Conservation (phyloP, 2,797 vertebrate genomes). For the Setipinna tenuifilis region DNA sequence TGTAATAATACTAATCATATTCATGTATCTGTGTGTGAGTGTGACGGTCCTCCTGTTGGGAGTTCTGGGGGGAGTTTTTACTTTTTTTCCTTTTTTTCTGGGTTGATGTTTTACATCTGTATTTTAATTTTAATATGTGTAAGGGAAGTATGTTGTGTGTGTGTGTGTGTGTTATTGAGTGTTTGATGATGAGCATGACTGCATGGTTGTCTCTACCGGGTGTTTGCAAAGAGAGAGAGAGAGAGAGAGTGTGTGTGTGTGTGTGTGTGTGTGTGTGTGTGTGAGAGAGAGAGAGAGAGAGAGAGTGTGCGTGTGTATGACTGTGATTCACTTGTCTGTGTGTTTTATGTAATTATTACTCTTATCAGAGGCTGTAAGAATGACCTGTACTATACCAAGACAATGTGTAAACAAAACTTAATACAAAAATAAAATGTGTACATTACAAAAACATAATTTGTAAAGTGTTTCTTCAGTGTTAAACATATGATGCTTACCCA, state of each 20-base stretch:
- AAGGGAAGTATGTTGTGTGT: conserved; percentile 45
- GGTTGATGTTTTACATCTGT: conserved; percentile 70
- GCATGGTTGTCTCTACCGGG: conserved; percentile 54
- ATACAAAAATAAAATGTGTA: conserved; percentile 71
- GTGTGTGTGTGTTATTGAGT: background rate
- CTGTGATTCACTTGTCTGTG: conserved; percentile 28
- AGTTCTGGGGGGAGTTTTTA: background rate
- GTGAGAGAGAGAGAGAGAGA: conserved; percentile 13
- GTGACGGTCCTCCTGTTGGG: background rate
- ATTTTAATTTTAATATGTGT: conserved; percentile 62
- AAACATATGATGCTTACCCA: background rate
- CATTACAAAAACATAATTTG: conserved; percentile 54
- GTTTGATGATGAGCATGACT: conserved; percentile 62
- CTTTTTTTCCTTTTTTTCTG: conserved; percentile 46
- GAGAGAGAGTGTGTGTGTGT: conserved; percentile 17
- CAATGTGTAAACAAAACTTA: conserved; percentile 65
- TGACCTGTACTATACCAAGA: conserved; percentile 78
- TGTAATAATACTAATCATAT: conserved; percentile 63
- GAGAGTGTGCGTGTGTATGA: conserved; percentile 32
- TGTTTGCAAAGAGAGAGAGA: conserved; percentile 49
- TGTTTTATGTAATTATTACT: conserved; percentile 73
- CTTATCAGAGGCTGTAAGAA: conserved; percentile 77
- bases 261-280: conserved; percentile 64
- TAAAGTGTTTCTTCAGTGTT: background rate
- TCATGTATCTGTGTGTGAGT: conserved; percentile 50